Base-by-base conservation (phyloP, 2,113 vertebrate genomes). In the Chloropsis hardwickii region DNA sequence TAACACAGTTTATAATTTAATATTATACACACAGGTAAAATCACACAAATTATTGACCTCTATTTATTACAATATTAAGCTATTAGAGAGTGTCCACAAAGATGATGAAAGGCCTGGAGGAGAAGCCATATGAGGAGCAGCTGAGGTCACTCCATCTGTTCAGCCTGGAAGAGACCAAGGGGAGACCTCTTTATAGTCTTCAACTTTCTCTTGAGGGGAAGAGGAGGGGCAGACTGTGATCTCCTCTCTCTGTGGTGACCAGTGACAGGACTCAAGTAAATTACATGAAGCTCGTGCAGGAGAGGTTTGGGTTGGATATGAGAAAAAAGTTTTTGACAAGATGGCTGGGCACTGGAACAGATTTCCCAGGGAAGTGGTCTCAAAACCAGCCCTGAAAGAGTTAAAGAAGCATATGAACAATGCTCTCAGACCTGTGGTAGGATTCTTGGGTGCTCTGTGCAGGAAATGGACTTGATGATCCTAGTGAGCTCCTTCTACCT, bases 221-320 rank as follows among this genome's bases (percentile, higher is more conserved):
- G 29, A 65, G 50, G 24, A 47, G 12, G 3, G 10, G 15, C 19
- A 74, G 50, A 24, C 42, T 3, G 10, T 24, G 58, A 47, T 47
- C 40, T 28, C 39, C 29, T 10, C 21, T 10, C 21, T 71, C 11
- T 27, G 5, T 56, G 42, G 3, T 48, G 15, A 1, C 50, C 19
- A 28, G 14, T 28, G n/a, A 12, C 12, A n/a, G n/a, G 5, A 40
- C 6, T 39, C 5, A 2, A 29, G 24, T 28, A 15, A 47, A 73
- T 29, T 23, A 29, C 3, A 0, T 73, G n/a, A 64, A 6, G 4
- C 1, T 47, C 8, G 10, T 14, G 16, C 10, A 44, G 5, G 3
- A 12, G 5, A n/a, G 19, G 10, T 40, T 39, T 47, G 2, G 6
- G 4, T 1, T 64, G 28, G 23, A 15, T 56, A n/a, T 12, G 3